These are phyloP conservation scores for Toxotes lorentzi DNA, from an alignment of 2,797 vertebrate genomes.

Conservation along the genomic window DNA sequence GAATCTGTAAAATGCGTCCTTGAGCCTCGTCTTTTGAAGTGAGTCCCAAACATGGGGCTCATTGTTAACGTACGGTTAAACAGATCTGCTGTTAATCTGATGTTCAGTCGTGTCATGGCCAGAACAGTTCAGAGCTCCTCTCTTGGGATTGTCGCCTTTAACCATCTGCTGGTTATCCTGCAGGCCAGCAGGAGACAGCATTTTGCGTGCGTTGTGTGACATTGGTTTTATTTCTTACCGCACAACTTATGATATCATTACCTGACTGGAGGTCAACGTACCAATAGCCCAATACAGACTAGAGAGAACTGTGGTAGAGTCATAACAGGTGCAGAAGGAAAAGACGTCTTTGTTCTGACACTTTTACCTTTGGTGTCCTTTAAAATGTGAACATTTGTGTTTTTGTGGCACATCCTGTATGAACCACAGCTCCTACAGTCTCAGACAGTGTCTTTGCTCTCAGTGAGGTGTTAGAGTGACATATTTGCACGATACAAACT, in stretches of 20 bases:
- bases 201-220: conserved; percentile 3
- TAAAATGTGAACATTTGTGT: neutral
- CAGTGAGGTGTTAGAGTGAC: neutral
- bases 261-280: conserved; percentile 12
- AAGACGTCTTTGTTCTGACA: neutral
- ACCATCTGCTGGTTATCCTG: conserved; percentile 37
- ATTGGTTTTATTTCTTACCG: conserved; percentile 28
- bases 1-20: conserved; percentile 26
- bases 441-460: neutral
- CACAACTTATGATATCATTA: conserved; percentile 36
- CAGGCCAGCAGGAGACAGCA: conserved; percentile 3
- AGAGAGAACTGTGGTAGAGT: neutral
- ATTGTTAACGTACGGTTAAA: conserved; percentile 11
- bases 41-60: neutral
- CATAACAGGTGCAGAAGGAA: neutral
- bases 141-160: conserved; percentile 23
- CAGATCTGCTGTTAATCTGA: conserved; percentile 13
- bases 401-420: neutral
- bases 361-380: neutral
- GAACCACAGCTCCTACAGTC: neutral
- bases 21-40: conserved; percentile 21
- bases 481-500: neutral
- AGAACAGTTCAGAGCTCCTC: conserved; percentile 12
- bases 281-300: neutral
- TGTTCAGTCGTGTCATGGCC: neutral